Evolutionary conservation across 2,113 vertebrate genomes (phyloP), one percentile per base, ranked within the genome.

Genomic region (Oxygymnocypris stewartii): DNA sequence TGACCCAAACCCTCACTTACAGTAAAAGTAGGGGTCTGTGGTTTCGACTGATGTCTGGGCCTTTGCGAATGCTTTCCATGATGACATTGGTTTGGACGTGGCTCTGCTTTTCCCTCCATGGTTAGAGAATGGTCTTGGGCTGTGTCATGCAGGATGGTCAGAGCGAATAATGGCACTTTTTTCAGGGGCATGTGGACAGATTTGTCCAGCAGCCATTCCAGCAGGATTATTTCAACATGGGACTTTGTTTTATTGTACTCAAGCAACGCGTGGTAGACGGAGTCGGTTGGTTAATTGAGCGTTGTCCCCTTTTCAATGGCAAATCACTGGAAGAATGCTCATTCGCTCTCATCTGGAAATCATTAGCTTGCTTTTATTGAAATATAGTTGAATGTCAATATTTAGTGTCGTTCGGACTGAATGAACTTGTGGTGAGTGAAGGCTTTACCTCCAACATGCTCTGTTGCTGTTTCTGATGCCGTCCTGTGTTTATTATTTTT

Each of bases 11-110:
- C 79, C 59, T 31, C 88, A 73, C 63, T 87, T 87, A 87, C 74
- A 77, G 86, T 84, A 54, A 87, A 87, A 82, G 81, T 84, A 44
- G 31, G 71, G 85, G 89, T 83, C 76, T 92, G 90, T 85, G 91
- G 88, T 90, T 92, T 89, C 40, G 14, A 6, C 37, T 61, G 47
- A 85, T 84, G 88, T 83, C 84, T 80, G 76, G 67, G 73, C 61
- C 74, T 79, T 47, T 81, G 84, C 57, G 23, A 79, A 88, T 85
- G 87, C 82, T 85, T 90, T 89, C 89, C 89, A 88, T 88, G 78
- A 88, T 57, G 35, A 88, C 42, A 25, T 51, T 87, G 85, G 85
- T 88, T 87, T 91, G 88, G 85, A 89, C 80, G 61, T 59, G 78
- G 81, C 77, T 83, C 61, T 71, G 40, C 40, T 23, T n/a, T 82